phyloP scores from a whole-genome alignment of 1,140 invertebrate genomes.

The Penaeus indicus region DNA sequence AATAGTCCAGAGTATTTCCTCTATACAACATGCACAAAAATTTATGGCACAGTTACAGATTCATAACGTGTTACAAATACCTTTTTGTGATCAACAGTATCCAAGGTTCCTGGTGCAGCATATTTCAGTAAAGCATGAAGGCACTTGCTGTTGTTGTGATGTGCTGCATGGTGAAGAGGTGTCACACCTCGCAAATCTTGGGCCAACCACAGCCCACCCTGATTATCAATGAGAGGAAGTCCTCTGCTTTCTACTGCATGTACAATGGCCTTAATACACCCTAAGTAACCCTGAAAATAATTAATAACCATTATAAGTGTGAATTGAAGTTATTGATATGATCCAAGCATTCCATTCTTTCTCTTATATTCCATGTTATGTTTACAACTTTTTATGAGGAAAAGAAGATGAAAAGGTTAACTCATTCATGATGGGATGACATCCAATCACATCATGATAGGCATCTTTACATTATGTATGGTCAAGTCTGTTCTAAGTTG shows the following conservation, averaged over 20 bases:
- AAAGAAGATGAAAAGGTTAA: too few species aligned
- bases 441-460: too few species aligned
- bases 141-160: conserved; percentile 45
- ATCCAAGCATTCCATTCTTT: too few species aligned
- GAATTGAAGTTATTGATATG: neutral
- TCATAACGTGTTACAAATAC: neutral
- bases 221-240: neutral
- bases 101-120: conserved; percentile 47
- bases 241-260: conserved; percentile 52
- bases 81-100: conserved; percentile 58
- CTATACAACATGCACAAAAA: too few species aligned
- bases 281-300: conserved; percentile 38
- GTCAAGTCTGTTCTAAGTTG: too few species aligned
- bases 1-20: too few species aligned
- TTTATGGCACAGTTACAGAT: too few species aligned
- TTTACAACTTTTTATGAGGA: too few species aligned
- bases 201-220: conserved; percentile 50
- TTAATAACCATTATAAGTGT: neutral
- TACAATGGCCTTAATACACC: conserved; percentile 48
- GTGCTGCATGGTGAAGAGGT: conserved; percentile 52
- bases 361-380: too few species aligned
- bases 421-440: too few species aligned
- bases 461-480: too few species aligned
- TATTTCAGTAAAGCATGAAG: conserved; percentile 53
- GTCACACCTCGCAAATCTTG: conserved; percentile 52